These are phyloP conservation scores for Phymastichus coffea DNA, from an alignment of 1,140 invertebrate species.

Conservation along the genomic window DNA sequence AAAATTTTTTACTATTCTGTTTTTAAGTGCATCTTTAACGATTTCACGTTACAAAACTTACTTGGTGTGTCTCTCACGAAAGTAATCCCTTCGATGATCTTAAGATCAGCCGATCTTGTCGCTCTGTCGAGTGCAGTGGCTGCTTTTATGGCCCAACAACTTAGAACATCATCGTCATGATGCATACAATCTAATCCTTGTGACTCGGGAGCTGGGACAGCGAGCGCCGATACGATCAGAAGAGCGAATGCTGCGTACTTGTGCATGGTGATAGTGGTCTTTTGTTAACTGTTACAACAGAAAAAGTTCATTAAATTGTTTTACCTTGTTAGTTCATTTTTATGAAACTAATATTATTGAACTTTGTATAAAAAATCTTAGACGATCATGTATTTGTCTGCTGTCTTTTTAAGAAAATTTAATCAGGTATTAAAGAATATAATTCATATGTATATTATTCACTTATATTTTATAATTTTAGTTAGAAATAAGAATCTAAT, in stretches of 20 bases:
- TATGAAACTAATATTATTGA: no score
- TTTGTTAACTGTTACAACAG: no score
- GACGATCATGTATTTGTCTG: no score
- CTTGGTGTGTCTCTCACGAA: constrained; percentile 56
- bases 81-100: constrained; percentile 60
- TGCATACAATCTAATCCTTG: no score
- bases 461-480: no score
- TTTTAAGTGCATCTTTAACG: not conserved
- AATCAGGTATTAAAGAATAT: no score
- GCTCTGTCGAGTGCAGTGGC: constrained; percentile 60
- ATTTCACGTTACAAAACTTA: constrained; percentile 36
- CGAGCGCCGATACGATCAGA: constrained; percentile 41
- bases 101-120: constrained; percentile 59
- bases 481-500: no score
- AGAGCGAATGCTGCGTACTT: constrained; percentile 44
- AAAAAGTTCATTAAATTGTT: no score
- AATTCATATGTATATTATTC: no score
- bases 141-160: constrained; percentile 62
- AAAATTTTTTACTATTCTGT: not conserved
- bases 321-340: no score
- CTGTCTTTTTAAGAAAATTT: no score
- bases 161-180: constrained; percentile 55
- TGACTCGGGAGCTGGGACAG: constrained; percentile 35
- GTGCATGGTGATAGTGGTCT: constrained; percentile 35
- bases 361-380: no score